Percentiles rank a stretch among this genome's conserved stretches.
These are phyloP conservation scores for Salvelinus alpinus DNA, from an alignment of 2,113 vertebrate genomes.

Conservation along the genomic window DNA sequence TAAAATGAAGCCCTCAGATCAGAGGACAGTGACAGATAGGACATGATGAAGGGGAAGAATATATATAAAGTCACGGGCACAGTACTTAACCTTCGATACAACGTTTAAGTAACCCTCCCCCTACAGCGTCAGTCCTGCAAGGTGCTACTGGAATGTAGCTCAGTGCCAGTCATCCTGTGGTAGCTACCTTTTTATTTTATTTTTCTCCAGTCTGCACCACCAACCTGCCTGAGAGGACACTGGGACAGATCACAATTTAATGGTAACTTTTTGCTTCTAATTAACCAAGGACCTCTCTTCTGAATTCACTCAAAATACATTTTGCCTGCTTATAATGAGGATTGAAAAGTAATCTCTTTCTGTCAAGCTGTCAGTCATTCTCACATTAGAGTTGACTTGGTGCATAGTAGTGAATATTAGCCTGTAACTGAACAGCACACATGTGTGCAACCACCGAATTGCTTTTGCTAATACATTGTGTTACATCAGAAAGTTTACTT, in stretches of 20 bases:
- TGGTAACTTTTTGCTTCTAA: slow-evolving; percentile 24
- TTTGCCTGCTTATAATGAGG: background rate
- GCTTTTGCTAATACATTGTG: no score
- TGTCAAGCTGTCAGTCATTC: background rate
- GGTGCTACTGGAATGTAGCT: slow-evolving; percentile 47
- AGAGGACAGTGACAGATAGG: background rate
- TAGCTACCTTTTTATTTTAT: slow-evolving; percentile 24
- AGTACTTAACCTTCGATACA: background rate
- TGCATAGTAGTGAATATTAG: background rate
- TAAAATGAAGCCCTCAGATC: slow-evolving; percentile 11
- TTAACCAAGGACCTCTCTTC: slow-evolving; percentile 12
- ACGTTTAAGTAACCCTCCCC: slow-evolving; percentile 11
- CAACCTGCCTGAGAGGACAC: slow-evolving; percentile 27
- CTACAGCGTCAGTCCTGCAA: slow-evolving; percentile 20
- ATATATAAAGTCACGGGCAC: slow-evolving; percentile 4
- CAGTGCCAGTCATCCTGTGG: slow-evolving; percentile 12
- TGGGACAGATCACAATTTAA: slow-evolving; percentile 22
- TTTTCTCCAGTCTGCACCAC: slow-evolving; percentile 17
- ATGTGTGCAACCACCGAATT: no score
- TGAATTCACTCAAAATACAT: slow-evolving; percentile 12
- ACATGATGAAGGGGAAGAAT: background rate
- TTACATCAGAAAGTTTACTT: no score
- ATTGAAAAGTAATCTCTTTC: background rate
- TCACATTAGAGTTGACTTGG: background rate
- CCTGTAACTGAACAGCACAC: background rate